Evolutionary conservation across 2,888 invertebrate species (phyloP).

Genomic region (Thymelicus lineola): DNA sequence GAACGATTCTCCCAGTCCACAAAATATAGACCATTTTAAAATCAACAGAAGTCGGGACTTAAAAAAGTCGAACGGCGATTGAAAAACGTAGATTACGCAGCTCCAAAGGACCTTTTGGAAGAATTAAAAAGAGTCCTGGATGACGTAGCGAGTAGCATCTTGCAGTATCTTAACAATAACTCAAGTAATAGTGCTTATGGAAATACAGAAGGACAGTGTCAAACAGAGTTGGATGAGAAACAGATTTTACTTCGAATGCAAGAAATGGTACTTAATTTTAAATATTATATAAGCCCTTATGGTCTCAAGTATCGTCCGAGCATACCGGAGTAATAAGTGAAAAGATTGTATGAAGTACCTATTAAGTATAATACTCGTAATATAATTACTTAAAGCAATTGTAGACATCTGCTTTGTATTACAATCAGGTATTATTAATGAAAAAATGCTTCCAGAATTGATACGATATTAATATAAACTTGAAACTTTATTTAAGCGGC

Average conservation of each 20-base stretch:
- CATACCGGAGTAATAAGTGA: too few relatives aligned
- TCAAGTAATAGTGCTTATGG: constrained; percentile 46
- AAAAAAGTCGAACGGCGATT: constrained; percentile 55
- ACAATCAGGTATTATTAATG: too few relatives aligned
- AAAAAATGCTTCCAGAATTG: too few relatives aligned
- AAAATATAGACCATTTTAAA: not conserved
- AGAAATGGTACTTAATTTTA: constrained; percentile 53
- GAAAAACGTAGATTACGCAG: constrained; percentile 48
- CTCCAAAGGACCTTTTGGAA: constrained; percentile 51
- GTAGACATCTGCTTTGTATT: too few relatives aligned
- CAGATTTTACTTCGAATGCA: constrained; percentile 63
- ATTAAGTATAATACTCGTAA: too few relatives aligned
- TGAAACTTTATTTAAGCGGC: too few relatives aligned
- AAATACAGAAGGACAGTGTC: constrained; percentile 46
- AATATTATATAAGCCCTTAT: too few relatives aligned
- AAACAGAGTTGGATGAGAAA: constrained; percentile 65
- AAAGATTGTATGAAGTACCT: too few relatives aligned
- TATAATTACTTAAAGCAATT: too few relatives aligned
- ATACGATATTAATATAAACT: too few relatives aligned
- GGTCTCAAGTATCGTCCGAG: too few relatives aligned
- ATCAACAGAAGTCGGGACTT: constrained; percentile 52
- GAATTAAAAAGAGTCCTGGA: constrained; percentile 56
- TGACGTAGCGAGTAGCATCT: constrained; percentile 54
- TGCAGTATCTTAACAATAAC: constrained; percentile 60
- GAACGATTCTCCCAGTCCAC: too few relatives aligned